Evolutionary conservation across 2,888 invertebrate genomes (phyloP).

Genomic region (Timema cristinae): DNA sequence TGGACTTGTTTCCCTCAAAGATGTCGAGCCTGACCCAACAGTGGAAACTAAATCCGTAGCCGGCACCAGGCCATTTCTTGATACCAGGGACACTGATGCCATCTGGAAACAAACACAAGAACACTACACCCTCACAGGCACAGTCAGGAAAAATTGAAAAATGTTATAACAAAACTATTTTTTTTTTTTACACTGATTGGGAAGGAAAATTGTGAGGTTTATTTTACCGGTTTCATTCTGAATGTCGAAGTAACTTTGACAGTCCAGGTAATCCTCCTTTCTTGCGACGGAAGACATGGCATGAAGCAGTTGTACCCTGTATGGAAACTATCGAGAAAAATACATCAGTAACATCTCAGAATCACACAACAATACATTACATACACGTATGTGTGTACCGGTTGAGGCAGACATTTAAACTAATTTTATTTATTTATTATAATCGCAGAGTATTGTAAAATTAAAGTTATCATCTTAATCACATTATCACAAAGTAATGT

Average conservation of each 20-base stretch:
- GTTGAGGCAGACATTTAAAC: too few species aligned
- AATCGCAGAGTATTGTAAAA: too few species aligned
- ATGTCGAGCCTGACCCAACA: conserved; percentile 52
- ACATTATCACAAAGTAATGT: too few species aligned
- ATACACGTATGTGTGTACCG: too few species aligned
- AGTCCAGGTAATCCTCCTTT: conserved; percentile 42
- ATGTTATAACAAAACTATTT: background rate
- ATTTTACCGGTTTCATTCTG: conserved; percentile 42
- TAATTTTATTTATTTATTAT: too few species aligned
- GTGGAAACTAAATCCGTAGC: conserved; percentile 57
- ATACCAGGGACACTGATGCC: conserved; percentile 55
- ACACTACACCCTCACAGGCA: background rate
- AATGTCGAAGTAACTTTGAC: conserved; percentile 52
- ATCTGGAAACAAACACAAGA: conserved; percentile 37
- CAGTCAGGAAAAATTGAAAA: background rate
- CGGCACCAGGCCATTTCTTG: conserved; percentile 54
- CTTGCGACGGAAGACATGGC: conserved; percentile 46
- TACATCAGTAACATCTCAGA: too few species aligned
- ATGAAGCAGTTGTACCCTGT: conserved; percentile 43
- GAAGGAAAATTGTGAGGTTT: background rate
- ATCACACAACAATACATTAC: too few species aligned
- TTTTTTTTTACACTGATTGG: background rate
- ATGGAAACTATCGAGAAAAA: conserved; percentile 37
- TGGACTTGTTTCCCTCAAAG: conserved; percentile 12
- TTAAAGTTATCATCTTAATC: too few species aligned